Base-by-base conservation (phyloP, 2,797 vertebrate genomes). In the Etheostoma perlongum region DNA sequence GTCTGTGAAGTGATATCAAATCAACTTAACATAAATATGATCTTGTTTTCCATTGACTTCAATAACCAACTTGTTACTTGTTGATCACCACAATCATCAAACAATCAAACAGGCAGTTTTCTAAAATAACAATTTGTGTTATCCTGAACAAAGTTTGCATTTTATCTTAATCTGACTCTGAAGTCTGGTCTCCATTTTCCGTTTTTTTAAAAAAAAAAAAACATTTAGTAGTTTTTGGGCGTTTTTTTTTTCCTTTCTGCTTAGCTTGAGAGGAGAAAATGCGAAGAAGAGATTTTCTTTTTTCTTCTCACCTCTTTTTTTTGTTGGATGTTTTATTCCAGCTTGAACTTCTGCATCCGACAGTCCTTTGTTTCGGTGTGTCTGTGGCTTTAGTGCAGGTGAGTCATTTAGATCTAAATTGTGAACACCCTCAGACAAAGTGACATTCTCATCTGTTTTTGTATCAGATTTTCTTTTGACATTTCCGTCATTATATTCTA, bases 121-220 rank as follows among this genome's bases (percentile, higher is more conserved):
- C 13, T 51, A 46, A 52, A 52, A 25, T 40, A 44, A 44, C 16
- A 7, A 3, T 25, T 10, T 47, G 0, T 33, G 36, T 11, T 5
- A 19, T 16, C 1, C 58, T 44, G 33, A 2, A 10, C 12, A 42
- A 60, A 53, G 3, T 4, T 15, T 16, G 14, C 15, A 18, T 48
- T 59, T 46, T 0, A 0, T 67, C 25, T 59, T 23, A 61, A 6
- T 69, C 30, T 0, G 51, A 55, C 14, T 74, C 5, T 47, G 36
- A 67, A 14, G 14, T 53, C 13, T 15, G 2, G 1, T 27, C 18
- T 18, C 12, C 4, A 4, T 13, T 62, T 15, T 61, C 1, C 0
- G 1, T 0, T 3, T 52, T 36, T 16, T 54, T 0, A 2, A 2
- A 49, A 8, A 2, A 0, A 11, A 0, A 0, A 1, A 54, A 2